These are phyloP conservation scores for Tupaia tana DNA, from an alignment of 2,113 vertebrate species.

Conservation along the genomic window DNA sequence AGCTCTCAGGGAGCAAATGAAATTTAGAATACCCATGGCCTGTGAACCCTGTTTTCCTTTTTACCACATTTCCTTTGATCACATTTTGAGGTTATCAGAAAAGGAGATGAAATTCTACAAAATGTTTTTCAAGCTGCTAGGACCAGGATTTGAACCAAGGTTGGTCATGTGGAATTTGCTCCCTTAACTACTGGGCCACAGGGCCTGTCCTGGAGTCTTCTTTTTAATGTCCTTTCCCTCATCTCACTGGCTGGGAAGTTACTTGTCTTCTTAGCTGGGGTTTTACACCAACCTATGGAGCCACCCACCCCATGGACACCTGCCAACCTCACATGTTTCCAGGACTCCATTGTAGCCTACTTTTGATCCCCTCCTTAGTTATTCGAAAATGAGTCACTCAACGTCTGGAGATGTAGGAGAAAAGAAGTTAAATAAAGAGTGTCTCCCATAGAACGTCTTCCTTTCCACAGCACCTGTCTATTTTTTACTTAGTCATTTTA, in stretches of 20 bases:
- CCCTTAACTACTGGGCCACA: no score
- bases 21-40: not conserved
- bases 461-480: not conserved
- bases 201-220: not conserved
- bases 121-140: not conserved
- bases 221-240: not conserved
- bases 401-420: not conserved
- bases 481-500: not conserved
- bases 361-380: not conserved
- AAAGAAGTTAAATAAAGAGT: not conserved
- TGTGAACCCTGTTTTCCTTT: not conserved
- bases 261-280: not conserved
- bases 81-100: constrained; percentile 19
- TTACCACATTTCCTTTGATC: constrained; percentile 3
- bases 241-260: not conserved
- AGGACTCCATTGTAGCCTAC: not conserved
- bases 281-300: not conserved
- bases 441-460: not conserved
- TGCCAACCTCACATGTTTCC: not conserved
- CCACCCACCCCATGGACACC: not conserved
- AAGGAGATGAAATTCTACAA: constrained; percentile 19
- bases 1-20: not conserved
- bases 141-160: no score
- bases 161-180: no score
- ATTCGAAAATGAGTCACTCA: not conserved